Evolutionary conservation across 2,888 invertebrate genomes (phyloP).

Genomic region (Melanargia galathea): DNA sequence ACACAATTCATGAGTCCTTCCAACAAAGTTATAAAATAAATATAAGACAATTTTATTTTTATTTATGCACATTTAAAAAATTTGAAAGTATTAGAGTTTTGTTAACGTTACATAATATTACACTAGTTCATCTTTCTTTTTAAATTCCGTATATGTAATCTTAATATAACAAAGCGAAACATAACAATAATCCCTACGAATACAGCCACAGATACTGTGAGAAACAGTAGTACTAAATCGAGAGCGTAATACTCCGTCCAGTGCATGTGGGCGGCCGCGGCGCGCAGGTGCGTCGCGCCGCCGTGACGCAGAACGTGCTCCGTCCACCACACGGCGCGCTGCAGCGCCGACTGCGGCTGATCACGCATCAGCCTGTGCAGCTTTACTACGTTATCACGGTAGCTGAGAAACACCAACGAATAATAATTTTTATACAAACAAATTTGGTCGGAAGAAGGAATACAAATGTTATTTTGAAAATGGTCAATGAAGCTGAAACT

Average conservation of each 20-base stretch:
- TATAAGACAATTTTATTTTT: too few species aligned
- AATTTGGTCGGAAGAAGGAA: too few species aligned
- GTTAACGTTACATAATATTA: neutral
- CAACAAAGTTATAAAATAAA: too few species aligned
- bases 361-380: constrained; percentile 37
- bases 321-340: constrained; percentile 45
- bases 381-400: constrained; percentile 37
- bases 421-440: too few species aligned
- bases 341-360: constrained; percentile 37
- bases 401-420: constrained; percentile 36
- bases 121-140: neutral
- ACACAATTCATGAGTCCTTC: too few species aligned
- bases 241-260: constrained; percentile 18
- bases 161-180: neutral
- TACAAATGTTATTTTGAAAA: too few species aligned
- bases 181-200: neutral
- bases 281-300: constrained; percentile 38
- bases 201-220: neutral
- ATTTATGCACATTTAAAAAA: too few species aligned
- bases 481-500: too few species aligned
- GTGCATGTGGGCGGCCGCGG: constrained; percentile 32
- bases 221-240: neutral
- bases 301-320: constrained; percentile 42
- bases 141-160: neutral
- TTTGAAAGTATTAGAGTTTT: too few species aligned